Evolutionary conservation across 53 echinoderm and acorn worm genomes (phyloP), one percentile per base, ranked within the genome.

Genomic region (Luidia sarsii): DNA sequence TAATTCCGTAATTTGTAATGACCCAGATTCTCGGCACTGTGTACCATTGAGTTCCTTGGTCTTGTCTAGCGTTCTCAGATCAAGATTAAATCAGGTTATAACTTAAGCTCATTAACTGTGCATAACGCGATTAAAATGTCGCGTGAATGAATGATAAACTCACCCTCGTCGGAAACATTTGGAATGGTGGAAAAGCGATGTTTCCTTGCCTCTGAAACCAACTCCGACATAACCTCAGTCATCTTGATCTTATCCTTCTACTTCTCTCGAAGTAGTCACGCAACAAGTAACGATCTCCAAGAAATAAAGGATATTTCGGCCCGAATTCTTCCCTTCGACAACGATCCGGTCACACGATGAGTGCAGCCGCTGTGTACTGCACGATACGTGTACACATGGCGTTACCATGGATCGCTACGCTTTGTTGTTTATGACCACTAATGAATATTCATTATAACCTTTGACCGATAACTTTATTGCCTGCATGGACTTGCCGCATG

Each of bases 181-280:
- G 96, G 96, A 68, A 95, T 95, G n/a, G 96, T 85, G 49, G 96
- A 95, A 83, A 93, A 95, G 57, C 88, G 88, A 49, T 95, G 90
- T 79, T 88, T 82, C 66, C 93, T 95, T 25, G 92, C 96, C 66
- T 95, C 92, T 29, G 96, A 90, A 80, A 95, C 92, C 16, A 95
- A 75, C 64, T 92, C 92, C 79, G 90, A 86, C 70, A 93, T 50
- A 67, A 90, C 88, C 29, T 95, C 92, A 50, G 96, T 79, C 96
- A 95, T 95, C 48, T 64, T 92, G 65, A 54, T 53, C 21, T 39
- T 18, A 31, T 0, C 20, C 14, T 62, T 19, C n/a, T 60, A 56
- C 27, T 61, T 55, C 77, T 77, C 60, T 41, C 60, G 20, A 77
- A 55, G 60, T 61, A 77, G 77, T n/a, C n/a, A n/a, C n/a, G n/a